Conservation (phyloP, 2,888 invertebrate genomes). For the Parnassius smintheus region DNA sequence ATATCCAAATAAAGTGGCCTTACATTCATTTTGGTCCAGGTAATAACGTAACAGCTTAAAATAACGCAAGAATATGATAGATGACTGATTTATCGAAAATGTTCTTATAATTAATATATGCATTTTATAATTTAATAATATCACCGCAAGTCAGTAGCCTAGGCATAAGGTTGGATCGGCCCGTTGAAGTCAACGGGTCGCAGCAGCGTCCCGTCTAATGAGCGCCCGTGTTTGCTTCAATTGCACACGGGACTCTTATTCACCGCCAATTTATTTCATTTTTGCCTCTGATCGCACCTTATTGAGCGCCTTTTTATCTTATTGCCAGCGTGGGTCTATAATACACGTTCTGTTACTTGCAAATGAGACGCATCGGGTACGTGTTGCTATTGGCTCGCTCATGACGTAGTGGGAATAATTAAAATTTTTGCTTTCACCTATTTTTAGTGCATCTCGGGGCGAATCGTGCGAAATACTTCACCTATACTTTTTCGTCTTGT, state of each 20-base stretch:
- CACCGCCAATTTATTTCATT: constrained; percentile 81
- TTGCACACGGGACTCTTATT: constrained; percentile 79
- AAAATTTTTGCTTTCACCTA: constrained; percentile 54
- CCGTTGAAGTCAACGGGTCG: constrained; percentile 31
- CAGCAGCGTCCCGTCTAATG: constrained; percentile 61
- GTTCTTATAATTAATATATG: too few relatives aligned
- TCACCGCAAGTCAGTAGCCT: too few relatives aligned
- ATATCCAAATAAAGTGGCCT: too few relatives aligned
- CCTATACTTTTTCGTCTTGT: constrained; percentile 20
- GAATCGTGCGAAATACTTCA: constrained; percentile 31
- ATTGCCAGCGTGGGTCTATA: constrained; percentile 78
- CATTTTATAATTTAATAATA: too few relatives aligned
- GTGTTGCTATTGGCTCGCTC: constrained; percentile 66
- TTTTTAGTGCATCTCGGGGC: constrained; percentile 37
- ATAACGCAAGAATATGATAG: too few relatives aligned
- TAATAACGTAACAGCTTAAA: too few relatives aligned
- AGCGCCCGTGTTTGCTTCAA: constrained; percentile 79
- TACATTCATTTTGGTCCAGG: too few relatives aligned
- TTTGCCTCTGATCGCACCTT: constrained; percentile 81
- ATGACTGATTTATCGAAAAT: too few relatives aligned
- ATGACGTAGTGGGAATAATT: constrained; percentile 74
- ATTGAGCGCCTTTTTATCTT: constrained; percentile 79
- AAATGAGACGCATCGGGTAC: constrained; percentile 76
- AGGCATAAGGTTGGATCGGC: constrained; percentile 6
- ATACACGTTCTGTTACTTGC: constrained; percentile 79